phyloP scores from a whole-genome alignment of 2,797 vertebrate genomes.

The Molossus alvarezi region DNA sequence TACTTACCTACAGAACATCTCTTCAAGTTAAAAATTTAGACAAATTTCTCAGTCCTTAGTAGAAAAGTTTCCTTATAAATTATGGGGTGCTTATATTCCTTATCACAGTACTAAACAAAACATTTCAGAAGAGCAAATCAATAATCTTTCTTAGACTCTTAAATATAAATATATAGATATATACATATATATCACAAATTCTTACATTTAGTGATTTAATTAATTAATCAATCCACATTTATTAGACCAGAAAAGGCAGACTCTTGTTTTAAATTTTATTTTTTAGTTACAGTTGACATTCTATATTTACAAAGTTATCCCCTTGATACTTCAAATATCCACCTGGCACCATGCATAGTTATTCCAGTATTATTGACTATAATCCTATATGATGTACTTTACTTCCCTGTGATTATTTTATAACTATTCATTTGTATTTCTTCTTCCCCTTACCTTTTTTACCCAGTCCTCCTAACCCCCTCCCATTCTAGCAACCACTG shows the following conservation, averaged over 20 bases:
- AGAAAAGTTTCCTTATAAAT: background rate
- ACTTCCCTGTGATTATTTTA: too few relatives aligned
- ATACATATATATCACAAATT: background rate
- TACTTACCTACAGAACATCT: background rate
- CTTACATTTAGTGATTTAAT: too few relatives aligned
- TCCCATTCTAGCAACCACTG: too few relatives aligned
- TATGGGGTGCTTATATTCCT: background rate
- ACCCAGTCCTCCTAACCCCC: too few relatives aligned
- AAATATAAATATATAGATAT: background rate
- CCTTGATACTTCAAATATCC: too few relatives aligned
- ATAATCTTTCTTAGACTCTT: background rate
- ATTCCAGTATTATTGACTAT: too few relatives aligned
- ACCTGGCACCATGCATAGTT: too few relatives aligned
- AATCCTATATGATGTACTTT: too few relatives aligned
- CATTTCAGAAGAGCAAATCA: slow-evolving; percentile 45
- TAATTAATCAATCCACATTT: background rate
- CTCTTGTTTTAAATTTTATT: background rate
- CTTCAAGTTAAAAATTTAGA: background rate
- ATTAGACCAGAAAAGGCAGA: background rate
- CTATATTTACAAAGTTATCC: too few relatives aligned
- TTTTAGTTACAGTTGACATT: too few relatives aligned
- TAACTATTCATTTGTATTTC: too few relatives aligned
- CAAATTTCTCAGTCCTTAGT: background rate
- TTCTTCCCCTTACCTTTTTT: too few relatives aligned
- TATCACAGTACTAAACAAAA: background rate